Base-by-base conservation (phyloP, 2,113 vertebrate genomes). In the Climacteris rufus region DNA sequence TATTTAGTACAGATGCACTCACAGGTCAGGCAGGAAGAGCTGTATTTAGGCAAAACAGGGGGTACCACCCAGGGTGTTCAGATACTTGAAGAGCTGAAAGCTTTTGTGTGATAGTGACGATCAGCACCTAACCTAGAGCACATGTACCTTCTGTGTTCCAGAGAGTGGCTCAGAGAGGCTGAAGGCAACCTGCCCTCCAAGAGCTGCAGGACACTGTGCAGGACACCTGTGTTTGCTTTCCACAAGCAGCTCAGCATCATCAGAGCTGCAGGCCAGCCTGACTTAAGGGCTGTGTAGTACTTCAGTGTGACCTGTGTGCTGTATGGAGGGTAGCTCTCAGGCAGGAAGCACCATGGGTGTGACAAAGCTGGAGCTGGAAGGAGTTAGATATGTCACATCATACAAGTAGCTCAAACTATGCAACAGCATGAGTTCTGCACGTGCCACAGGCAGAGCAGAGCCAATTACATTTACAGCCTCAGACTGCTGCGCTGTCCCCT, bases 381-480 rank as follows among this genome's bases (percentile, higher is more conserved):
- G 39, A 53, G 57, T 91, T 89, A 95, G 82, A 56, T 21, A 22
- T 85, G 70, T 78, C 24, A 11, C 49, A 23, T 90, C 53, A n/a
- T 59, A 66, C 64, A 85, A 95, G 92, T 80, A 94, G 83, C 79
- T 94, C 57, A 44, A 90, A 66, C 64, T 88, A 47, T 15, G 10
- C 63, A 76, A 56, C 15, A 89, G 42, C 59, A 25, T 42, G 91
- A 94, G 61, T 74, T 94, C 92, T 77, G 82, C 89, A 94, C 16
- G 30, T 94, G 90, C 61, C 87, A 85, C 54, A 83, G 77, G 66
- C 92, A 93, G 77, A 93, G 63, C 53, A 84, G 22, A 94, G 65
- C 39, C 89, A 93, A 81, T 95, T 89, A 70, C n/a, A 47, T 80
- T 92, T 97, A 96, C 88, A 81, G 39, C 78, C 89, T 96, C 81